Evolutionary conservation across 2,113 vertebrate genomes (phyloP).

Genomic region (Rattus norvegicus): GRCr8 NC_086019.1:155210001-155210500

Average conservation of each 20-base stretch:
- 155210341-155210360: not conserved
- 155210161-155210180: constrained; percentile 45
- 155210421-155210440: not conserved
- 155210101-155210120: not conserved
- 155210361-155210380: not conserved
- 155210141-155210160: not conserved
- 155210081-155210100: not conserved
- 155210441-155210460: constrained; percentile 15
- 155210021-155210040: not conserved
- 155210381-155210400: not conserved
- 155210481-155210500: not conserved
- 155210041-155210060: constrained; percentile 4
- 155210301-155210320: not conserved
- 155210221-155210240: constrained; percentile 32
- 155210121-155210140: constrained; percentile 23
- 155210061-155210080: constrained; percentile 42
- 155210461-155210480: not conserved
- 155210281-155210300: not conserved
- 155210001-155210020: constrained; percentile 4
- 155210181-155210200: not conserved
- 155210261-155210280: not conserved
- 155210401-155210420: not conserved
- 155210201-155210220: constrained; percentile 21
- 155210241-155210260: constrained; percentile 38
- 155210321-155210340: not conserved